phyloP scores from a whole-genome alignment of 2,888 invertebrate genomes.

The Lasiommata megera region DNA sequence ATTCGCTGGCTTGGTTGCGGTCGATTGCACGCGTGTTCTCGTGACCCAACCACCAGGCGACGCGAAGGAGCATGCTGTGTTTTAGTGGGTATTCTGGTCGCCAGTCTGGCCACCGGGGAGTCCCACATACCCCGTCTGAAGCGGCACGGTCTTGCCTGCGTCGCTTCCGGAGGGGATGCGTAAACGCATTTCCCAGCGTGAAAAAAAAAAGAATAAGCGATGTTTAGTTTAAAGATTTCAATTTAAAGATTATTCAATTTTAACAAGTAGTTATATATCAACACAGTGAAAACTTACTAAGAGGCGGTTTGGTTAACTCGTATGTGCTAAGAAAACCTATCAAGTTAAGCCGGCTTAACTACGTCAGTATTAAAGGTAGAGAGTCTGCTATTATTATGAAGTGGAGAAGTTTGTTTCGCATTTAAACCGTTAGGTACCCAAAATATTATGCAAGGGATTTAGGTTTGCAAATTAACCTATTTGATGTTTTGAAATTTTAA shows the following conservation, averaged over 20 bases:
- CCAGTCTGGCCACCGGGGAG: too few relatives aligned
- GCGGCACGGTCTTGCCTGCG: too few relatives aligned
- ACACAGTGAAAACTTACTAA: slow-evolving; percentile 13
- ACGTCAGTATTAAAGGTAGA: background rate
- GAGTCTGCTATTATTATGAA: slow-evolving; percentile 2
- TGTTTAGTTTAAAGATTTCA: background rate
- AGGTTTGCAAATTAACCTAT: background rate
- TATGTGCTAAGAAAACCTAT: slow-evolving; percentile 13
- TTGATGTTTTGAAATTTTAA: too few relatives aligned
- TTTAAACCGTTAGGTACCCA: background rate
- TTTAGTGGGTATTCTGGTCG: too few relatives aligned
- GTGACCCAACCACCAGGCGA: too few relatives aligned
- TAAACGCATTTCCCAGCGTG: too few relatives aligned
- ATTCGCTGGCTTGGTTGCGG: too few relatives aligned
- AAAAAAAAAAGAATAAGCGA: too few relatives aligned
- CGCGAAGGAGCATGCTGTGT: too few relatives aligned
- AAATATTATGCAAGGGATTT: background rate
- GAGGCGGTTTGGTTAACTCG: slow-evolving; percentile 13
- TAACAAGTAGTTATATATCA: slow-evolving; percentile 12
- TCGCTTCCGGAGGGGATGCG: too few relatives aligned
- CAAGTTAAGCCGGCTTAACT: slow-evolving; percentile 11
- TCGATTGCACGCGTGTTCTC: too few relatives aligned
- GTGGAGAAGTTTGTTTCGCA: background rate
- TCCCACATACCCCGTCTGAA: too few relatives aligned
- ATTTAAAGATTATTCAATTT: slow-evolving; percentile 1